Conservation (phyloP, 2,113 vertebrate genomes). For the Nycticryphes semicollaris region DNA sequence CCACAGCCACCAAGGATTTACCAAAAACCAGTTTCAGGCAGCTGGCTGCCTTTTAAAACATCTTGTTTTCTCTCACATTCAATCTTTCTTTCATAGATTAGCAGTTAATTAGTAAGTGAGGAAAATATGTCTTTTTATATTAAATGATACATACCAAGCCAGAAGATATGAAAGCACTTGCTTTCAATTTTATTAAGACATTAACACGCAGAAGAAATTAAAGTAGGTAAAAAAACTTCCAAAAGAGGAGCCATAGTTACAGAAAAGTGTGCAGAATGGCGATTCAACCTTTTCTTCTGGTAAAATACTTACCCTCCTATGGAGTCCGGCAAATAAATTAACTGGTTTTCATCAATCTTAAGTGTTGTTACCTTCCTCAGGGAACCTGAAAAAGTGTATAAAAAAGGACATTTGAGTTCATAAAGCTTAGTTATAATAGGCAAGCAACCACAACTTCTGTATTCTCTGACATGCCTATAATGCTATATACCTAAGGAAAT, state of each 20-base stretch:
- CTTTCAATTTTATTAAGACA: not conserved
- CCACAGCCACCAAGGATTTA: not conserved
- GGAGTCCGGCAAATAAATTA: constrained; percentile 93
- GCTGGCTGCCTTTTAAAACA: not conserved
- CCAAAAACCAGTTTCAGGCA: not conserved
- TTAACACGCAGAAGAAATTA: not conserved
- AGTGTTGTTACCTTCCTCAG: constrained; percentile 92
- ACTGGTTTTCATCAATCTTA: constrained; percentile 98
- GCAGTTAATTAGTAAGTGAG: not conserved
- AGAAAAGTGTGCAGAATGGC: not conserved
- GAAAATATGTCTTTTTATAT: not conserved
- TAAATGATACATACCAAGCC: not conserved
- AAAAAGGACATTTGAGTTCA: not conserved
- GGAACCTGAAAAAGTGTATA: constrained; percentile 77
- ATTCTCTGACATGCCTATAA: not conserved
- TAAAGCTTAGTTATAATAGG: not conserved
- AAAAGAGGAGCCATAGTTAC: not conserved
- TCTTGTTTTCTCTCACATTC: not conserved
- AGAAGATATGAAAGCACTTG: not conserved
- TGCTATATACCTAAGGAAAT: not conserved
- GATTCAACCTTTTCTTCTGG: not conserved
- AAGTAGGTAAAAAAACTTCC: not conserved
- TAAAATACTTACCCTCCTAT: constrained; percentile 89
- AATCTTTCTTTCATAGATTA: not conserved
- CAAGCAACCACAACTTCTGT: not conserved